These are phyloP conservation scores for Digitonthophagus gazella DNA, from an alignment of 2,888 invertebrate genomes.

Conservation along the genomic window DNA sequence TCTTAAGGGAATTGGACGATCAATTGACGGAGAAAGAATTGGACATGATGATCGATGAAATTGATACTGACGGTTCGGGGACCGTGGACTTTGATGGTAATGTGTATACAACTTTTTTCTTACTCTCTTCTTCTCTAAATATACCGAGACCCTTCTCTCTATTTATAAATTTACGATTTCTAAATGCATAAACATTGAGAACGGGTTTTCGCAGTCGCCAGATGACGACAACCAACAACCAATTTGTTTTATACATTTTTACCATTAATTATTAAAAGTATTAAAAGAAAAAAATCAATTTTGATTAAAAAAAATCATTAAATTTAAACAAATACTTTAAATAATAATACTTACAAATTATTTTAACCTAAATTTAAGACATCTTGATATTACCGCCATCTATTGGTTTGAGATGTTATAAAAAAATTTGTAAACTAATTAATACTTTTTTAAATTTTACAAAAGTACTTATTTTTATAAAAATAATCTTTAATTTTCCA, in stretches of 20 bases:
- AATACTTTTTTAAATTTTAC: too few species aligned
- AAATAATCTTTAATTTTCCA: too few species aligned
- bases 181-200: constrained; percentile 12
- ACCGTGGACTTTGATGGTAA: constrained; percentile 98
- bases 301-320: too few species aligned
- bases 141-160: constrained; percentile 17
- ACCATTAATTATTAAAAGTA: not conserved
- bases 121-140: constrained; percentile 16
- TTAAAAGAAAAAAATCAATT: not conserved
- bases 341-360: too few species aligned
- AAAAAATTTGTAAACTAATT: too few species aligned
- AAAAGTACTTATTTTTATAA: too few species aligned
- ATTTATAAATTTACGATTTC: constrained; percentile 27
- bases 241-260: constrained; percentile 4
- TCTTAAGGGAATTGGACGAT: constrained; percentile 92
- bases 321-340: too few species aligned
- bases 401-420: too few species aligned
- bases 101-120: too few species aligned
- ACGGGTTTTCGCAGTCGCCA: not conserved
- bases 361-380: too few species aligned
- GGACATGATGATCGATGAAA: constrained; percentile 97
- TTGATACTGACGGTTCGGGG: constrained; percentile 97
- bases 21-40: constrained; percentile 92
- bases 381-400: too few species aligned
- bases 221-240: not conserved